These are phyloP conservation scores for Dicycla oo DNA, from an alignment of 2,888 invertebrate genomes.

Conservation along the genomic window DNA sequence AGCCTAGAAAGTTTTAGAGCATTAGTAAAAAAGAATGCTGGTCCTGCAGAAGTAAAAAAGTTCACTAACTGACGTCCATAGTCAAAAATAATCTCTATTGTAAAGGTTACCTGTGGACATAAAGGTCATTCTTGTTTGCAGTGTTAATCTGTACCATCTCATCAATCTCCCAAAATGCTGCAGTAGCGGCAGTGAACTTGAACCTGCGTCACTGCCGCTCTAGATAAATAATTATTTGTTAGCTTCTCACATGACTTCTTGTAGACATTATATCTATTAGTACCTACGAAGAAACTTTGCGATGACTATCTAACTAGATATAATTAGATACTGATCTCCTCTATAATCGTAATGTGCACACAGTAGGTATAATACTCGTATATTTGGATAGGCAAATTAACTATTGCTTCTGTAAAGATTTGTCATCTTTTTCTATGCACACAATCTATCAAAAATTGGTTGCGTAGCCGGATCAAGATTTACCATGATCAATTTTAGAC, in stretches of 20 bases:
- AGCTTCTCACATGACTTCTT: constrained; percentile 49
- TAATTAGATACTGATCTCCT: constrained; percentile 19
- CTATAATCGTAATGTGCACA: constrained; percentile 1
- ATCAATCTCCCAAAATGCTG: constrained; percentile 20
- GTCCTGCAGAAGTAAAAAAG: too few relatives aligned
- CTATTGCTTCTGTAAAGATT: constrained; percentile 6
- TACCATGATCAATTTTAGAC: constrained; percentile 3
- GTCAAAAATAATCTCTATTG: background rate
- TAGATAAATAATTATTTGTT: constrained; percentile 35
- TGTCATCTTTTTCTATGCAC: constrained; percentile 5
- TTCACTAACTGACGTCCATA: background rate
- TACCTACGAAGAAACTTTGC: constrained; percentile 16
- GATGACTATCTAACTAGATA: constrained; percentile 24
- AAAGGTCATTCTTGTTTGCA: background rate
- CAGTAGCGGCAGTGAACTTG: constrained; percentile 16
- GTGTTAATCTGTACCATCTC: background rate
- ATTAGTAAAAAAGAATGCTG: too few relatives aligned
- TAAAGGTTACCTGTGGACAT: background rate
- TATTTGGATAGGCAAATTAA: constrained; percentile 11
- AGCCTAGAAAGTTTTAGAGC: background rate
- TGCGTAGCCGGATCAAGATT: background rate
- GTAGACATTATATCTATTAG: constrained; percentile 21
- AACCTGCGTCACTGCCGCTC: constrained; percentile 27
- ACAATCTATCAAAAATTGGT: background rate
- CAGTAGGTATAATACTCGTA: too few relatives aligned